Evolutionary conservation across 2,888 invertebrate genomes (phyloP), one percentile per base, ranked within the genome.

Genomic region (Chorisops tibialis): DNA sequence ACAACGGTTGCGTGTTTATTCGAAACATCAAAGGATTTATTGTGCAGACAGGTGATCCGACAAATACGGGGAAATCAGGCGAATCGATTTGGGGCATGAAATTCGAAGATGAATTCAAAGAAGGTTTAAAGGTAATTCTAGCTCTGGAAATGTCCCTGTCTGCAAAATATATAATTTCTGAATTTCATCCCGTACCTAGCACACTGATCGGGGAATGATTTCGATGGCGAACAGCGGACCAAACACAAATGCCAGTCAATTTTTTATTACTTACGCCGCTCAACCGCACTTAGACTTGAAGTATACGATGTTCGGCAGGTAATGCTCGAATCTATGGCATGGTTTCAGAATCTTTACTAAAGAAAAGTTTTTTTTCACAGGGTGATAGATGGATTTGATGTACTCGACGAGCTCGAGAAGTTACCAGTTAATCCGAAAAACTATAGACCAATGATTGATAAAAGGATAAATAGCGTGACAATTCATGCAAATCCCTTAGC

Each of bases 201-300:
- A 98, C 75, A 89, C 85, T 73, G 82, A 86, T 16, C 83, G 96
- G 71, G 98, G 96, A 1, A 86, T 90, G 67, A 82, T 99, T 1
- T 96, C 97, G 3, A 96, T 98, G 97, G 99, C 99, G 5, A 99
- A 97, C 75, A 97, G 93, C 81, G 98, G 98, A 3, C 95, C 97
- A 1, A 96, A 98, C 76, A 92, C 95, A 9, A 99, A 99, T 81
- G 93, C 90, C 3, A 96, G 96, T 71, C 99, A 99, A 76, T 99
- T 99, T 79, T 99, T 99, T 76, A 90, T 99, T 68, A 88, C 92
- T 0, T 99, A 98, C 78, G 89, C 86, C 12, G 88, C 95, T 62
- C 98, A 99, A 74, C 91, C 94, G 0, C 94, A 96, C 80, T 82
- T 99, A 61, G 98, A 99, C 79, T 81, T 97, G 63, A 99, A 99